A percentile compares a stretch with the other conserved stretches of the same genome.
phyloP scores from a whole-genome alignment of 2,888 invertebrate species.

The Xiphydria camelus region DNA sequence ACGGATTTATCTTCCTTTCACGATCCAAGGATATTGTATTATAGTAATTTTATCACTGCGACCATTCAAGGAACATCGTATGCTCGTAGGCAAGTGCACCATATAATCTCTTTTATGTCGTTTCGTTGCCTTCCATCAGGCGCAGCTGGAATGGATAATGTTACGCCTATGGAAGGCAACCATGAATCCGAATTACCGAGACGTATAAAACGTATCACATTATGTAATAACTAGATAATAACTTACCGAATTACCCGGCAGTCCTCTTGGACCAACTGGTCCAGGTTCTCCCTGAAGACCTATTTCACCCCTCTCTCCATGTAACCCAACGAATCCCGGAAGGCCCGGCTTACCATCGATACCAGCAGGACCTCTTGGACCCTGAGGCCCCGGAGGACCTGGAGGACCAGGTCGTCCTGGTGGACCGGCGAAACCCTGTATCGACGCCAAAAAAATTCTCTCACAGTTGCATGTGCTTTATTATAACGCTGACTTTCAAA shows the following conservation, averaged over 20 bases:
- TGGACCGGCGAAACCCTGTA: slow-evolving; percentile 55
- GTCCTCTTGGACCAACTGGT: slow-evolving; percentile 57
- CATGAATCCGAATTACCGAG: neutral
- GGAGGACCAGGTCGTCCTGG: slow-evolving; percentile 57
- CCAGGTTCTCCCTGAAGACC: slow-evolving; percentile 59
- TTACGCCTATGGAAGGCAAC: no score
- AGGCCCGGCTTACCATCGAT: slow-evolving; percentile 53
- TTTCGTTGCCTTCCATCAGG: neutral
- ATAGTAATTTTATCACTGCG: no score
- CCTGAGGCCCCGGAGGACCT: no score
- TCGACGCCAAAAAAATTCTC: no score
- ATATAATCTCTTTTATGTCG: no score
- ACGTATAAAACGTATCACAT: neutral
- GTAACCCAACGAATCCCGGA: slow-evolving; percentile 53
- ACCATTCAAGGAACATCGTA: no score
- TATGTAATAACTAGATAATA: neutral
- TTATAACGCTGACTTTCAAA: no score
- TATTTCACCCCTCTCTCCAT: slow-evolving; percentile 55
- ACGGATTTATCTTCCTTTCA: no score
- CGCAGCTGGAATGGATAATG: no score
- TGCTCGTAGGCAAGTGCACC: no score
- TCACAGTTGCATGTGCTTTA: no score
- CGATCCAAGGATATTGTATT: no score
- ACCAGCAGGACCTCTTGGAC: slow-evolving; percentile 49
- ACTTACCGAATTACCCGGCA: slow-evolving; percentile 56